These are phyloP conservation scores for Microctonus brassicae DNA, from an alignment of 2,888 invertebrate genomes.

Conservation along the genomic window DNA sequence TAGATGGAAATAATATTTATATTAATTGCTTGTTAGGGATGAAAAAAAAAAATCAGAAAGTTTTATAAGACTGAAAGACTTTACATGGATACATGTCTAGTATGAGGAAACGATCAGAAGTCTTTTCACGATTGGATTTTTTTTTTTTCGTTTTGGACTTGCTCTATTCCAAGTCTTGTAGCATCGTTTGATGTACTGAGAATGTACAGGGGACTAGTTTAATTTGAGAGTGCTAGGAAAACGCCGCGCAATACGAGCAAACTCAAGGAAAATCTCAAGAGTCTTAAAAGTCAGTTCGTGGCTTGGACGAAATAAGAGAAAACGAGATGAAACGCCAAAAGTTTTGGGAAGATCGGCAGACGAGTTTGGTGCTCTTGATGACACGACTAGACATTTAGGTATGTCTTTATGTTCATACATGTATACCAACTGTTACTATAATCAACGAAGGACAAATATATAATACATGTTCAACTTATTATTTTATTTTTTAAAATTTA, in stretches of 20 bases:
- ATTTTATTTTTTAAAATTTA: no score
- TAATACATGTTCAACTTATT: no score
- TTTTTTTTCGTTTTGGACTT: background rate
- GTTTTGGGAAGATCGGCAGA: constrained; percentile 29
- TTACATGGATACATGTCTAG: constrained; percentile 30
- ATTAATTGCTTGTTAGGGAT: background rate
- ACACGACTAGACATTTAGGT: constrained; percentile 24
- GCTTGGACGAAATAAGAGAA: background rate
- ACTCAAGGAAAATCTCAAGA: constrained; percentile 44
- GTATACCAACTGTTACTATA: no score
- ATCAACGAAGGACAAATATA: background rate
- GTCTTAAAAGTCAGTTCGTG: constrained; percentile 44
- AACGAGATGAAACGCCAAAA: constrained; percentile 7
- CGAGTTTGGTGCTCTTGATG: constrained; percentile 14
- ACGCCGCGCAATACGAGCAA: constrained; percentile 30
- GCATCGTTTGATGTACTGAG: constrained; percentile 22
- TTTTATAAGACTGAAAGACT: no score
- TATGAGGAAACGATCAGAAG: background rate
- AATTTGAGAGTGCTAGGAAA: constrained; percentile 45
- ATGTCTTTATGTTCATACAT: no score
- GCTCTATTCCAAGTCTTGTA: constrained; percentile 13
- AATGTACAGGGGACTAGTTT: constrained; percentile 35
- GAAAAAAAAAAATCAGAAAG: background rate
- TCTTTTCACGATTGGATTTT: constrained; percentile 5
- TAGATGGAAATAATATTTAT: background rate